Evolutionary conservation across 2,113 vertebrate genomes (phyloP).

Genomic region (Madoqua kirkii): DNA sequence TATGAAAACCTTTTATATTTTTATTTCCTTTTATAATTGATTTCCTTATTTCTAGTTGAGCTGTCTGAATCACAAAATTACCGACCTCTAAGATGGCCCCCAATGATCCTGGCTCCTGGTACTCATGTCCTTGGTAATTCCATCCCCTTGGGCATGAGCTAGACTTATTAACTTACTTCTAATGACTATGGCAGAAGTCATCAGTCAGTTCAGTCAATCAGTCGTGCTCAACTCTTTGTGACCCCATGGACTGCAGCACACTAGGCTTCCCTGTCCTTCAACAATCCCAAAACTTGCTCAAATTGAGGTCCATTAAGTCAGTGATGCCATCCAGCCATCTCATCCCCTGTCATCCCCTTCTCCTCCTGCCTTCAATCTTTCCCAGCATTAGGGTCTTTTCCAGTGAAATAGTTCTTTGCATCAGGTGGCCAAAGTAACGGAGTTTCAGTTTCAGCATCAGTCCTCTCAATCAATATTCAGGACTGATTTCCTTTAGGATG

Average conservation of each 20-base stretch:
- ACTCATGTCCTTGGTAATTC: background rate
- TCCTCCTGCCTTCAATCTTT: background rate
- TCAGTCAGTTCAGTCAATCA: background rate
- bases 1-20: background rate
- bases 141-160: background rate
- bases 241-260: background rate
- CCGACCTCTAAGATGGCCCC: background rate
- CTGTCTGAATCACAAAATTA: background rate
- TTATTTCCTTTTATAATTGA: conserved; percentile 19
- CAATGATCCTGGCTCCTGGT: background rate
- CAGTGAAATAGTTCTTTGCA: background rate
- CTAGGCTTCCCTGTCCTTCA: background rate
- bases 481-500: background rate
- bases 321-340: background rate
- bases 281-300: background rate
- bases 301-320: background rate
- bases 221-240: background rate
- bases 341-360: background rate
- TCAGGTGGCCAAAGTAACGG: background rate
- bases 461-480: background rate
- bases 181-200: background rate
- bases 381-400: background rate
- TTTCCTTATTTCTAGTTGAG: background rate
- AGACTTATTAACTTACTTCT: background rate
- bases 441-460: background rate